A percentile compares a stretch with the other conserved stretches of the same genome.
These are phyloP conservation scores for Hydrotaea cyrtoneurina DNA, from an alignment of 2,888 invertebrate genomes.

Conservation along the genomic window DNA sequence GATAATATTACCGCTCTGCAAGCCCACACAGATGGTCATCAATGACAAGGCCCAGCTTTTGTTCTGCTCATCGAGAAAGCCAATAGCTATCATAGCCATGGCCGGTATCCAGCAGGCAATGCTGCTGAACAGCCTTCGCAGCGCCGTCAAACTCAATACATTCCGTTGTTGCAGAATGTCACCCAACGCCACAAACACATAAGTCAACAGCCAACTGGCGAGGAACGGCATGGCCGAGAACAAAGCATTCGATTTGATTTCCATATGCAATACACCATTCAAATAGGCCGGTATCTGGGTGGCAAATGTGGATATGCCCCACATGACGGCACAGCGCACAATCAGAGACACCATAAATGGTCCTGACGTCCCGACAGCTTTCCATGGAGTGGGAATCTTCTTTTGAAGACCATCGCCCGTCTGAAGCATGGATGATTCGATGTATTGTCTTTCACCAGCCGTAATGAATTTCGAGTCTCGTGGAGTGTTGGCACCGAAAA, in stretches of 20 bases:
- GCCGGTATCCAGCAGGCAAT: conserved; percentile 82
- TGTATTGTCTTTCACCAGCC: conserved; percentile 83
- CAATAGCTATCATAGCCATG: conserved; percentile 81
- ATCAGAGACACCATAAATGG: conserved; percentile 84
- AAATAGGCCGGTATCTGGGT: conserved; percentile 86
- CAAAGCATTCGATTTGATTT: conserved; percentile 80
- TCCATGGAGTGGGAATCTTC: conserved; percentile 84
- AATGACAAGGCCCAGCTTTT: conserved; percentile 80
- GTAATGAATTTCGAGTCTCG: conserved; percentile 82
- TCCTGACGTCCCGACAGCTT: conserved; percentile 83
- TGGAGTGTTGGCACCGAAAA: conserved; percentile 83
- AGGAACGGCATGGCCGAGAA: conserved; percentile 82
- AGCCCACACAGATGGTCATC: conserved; percentile 82
- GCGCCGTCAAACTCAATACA: conserved; percentile 76
- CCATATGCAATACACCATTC: conserved; percentile 83
- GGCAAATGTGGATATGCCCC: conserved; percentile 86
- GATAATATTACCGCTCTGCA: conserved; percentile 79
- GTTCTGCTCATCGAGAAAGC: conserved; percentile 80
- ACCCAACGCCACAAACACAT: conserved; percentile 80
- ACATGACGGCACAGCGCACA: conserved; percentile 85
- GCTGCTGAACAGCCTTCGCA: conserved; percentile 75
- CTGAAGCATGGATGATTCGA: conserved; percentile 81
- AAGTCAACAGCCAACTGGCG: conserved; percentile 80
- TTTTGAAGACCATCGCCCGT: conserved; percentile 69
- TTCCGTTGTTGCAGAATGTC: conserved; percentile 80